Conservation (phyloP, 2,113 vertebrate species). For the Amblyopsis rosae region DNA sequence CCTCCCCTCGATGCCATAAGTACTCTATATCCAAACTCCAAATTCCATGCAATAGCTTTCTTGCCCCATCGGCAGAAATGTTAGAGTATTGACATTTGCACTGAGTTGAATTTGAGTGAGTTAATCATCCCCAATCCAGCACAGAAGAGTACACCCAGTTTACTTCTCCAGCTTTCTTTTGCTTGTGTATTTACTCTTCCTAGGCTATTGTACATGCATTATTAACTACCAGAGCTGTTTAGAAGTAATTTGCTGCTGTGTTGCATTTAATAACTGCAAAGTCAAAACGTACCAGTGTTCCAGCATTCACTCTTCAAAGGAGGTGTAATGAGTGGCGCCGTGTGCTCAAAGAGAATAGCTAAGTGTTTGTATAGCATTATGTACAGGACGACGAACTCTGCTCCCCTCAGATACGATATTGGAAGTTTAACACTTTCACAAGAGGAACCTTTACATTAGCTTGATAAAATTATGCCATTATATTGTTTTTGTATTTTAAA, state of each 20-base stretch:
- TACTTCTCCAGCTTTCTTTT: conserved; percentile 41
- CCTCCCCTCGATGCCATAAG: conserved; percentile 38
- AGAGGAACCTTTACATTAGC: conserved; percentile 33
- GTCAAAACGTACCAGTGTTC: conserved; percentile 73
- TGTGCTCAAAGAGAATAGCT: conserved; percentile 79
- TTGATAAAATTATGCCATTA: conserved; percentile 33
- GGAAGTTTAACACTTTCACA: conserved; percentile 75
- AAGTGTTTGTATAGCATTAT: conserved; percentile 75
- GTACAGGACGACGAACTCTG: conserved; percentile 55
- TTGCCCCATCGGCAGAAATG: conserved; percentile 59
- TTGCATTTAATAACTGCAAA: conserved; percentile 78
- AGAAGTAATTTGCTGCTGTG: conserved; percentile 73
- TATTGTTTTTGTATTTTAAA: conserved; percentile 5
- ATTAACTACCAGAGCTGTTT: conserved; percentile 67
- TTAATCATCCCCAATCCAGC: too few species aligned
- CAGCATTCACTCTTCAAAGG: conserved; percentile 76
- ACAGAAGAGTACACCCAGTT: conserved; percentile 4
- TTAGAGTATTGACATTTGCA: conserved; percentile 58
- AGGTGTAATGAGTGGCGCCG: conserved; percentile 69
- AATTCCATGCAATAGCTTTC: conserved; percentile 39
- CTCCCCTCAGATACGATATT: conserved; percentile 66
- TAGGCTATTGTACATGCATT: conserved; percentile 64
- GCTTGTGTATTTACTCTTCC: conserved; percentile 53
- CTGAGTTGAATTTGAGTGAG: conserved; percentile 10
- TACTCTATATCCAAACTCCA: conserved; percentile 9